phyloP scores from a whole-genome alignment of 2,113 vertebrate species.

The Gymnocephalus cernua region DNA sequence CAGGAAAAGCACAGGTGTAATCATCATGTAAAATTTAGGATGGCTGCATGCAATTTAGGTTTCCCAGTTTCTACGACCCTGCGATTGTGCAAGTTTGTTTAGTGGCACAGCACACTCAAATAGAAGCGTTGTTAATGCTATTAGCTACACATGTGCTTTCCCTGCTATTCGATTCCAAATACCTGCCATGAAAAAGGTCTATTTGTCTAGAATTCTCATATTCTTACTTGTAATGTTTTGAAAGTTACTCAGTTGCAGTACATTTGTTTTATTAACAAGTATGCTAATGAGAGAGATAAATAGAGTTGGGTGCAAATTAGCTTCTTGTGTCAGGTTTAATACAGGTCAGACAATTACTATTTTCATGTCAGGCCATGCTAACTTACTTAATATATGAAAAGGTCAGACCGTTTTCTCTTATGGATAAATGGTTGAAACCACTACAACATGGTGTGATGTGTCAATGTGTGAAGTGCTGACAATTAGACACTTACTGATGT shows the following conservation, averaged over 20 bases:
- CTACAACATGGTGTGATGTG: conserved; percentile 7
- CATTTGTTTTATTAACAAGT: not conserved
- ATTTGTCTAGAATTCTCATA: not conserved
- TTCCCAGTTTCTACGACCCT: not conserved
- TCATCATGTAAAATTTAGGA: not conserved
- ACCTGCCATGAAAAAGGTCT: not conserved
- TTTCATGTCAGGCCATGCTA: not conserved
- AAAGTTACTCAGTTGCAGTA: not conserved
- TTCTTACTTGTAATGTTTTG: not conserved
- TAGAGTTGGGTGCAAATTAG: not conserved
- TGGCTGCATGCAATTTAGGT: not conserved
- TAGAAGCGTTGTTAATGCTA: not conserved
- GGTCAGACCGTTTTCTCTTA: not conserved
- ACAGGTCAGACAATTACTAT: not conserved
- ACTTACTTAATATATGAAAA: not conserved
- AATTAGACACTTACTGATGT: conserved; percentile 28
- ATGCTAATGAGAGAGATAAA: not conserved
- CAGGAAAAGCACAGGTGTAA: not conserved
- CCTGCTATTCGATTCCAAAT: not conserved
- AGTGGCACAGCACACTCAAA: not conserved
- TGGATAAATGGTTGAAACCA: not conserved
- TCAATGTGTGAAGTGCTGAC: conserved; percentile 23
- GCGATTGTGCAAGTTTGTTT: not conserved
- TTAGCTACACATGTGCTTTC: not conserved
- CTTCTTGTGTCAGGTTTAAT: not conserved